Percentiles rank a stretch among this genome's conserved stretches.
These are phyloP conservation scores for Cydia fagiglandana DNA, from an alignment of 1,140 invertebrate genomes.

Conservation along the genomic window DNA sequence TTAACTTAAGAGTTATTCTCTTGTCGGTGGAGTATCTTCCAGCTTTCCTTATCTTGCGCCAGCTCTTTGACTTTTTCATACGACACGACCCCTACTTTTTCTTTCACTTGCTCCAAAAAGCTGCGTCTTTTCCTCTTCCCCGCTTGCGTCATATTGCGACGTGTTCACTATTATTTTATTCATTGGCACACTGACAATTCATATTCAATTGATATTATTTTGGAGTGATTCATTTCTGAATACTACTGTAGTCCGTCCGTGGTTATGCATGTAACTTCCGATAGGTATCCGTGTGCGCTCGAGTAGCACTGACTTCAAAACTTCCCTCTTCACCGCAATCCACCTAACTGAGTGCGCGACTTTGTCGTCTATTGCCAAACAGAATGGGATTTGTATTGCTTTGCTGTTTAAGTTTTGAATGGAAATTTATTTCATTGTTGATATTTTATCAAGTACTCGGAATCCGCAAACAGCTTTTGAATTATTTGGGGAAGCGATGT, in stretches of 20 bases:
- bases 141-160: no score
- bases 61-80: no score
- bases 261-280: slow-evolving; percentile 1
- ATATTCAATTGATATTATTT: background rate
- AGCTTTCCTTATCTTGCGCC: no score
- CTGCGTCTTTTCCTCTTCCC: no score
- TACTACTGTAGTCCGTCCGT: background rate
- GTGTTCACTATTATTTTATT: no score
- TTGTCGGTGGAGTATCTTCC: no score
- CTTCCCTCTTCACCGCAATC: slow-evolving; percentile 15
- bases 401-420: slow-evolving; percentile 17
- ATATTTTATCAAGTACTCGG: slow-evolving; percentile 3
- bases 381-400: slow-evolving; percentile 18
- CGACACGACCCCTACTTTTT: no score
- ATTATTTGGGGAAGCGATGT: slow-evolving; percentile 3
- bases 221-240: background rate
- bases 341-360: slow-evolving; percentile 18
- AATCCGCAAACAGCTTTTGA: slow-evolving; percentile 4
- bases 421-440: slow-evolving; percentile 26
- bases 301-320: slow-evolving; percentile 20
- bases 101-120: no score
- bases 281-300: slow-evolving; percentile 19
- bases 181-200: background rate
- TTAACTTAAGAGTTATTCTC: no score
- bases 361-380: slow-evolving; percentile 20